Percentiles rank a stretch among this genome's conserved stretches.
Conservation (phyloP, 2,113 vertebrate species). For the Poeciliopsis retropinna region DNA sequence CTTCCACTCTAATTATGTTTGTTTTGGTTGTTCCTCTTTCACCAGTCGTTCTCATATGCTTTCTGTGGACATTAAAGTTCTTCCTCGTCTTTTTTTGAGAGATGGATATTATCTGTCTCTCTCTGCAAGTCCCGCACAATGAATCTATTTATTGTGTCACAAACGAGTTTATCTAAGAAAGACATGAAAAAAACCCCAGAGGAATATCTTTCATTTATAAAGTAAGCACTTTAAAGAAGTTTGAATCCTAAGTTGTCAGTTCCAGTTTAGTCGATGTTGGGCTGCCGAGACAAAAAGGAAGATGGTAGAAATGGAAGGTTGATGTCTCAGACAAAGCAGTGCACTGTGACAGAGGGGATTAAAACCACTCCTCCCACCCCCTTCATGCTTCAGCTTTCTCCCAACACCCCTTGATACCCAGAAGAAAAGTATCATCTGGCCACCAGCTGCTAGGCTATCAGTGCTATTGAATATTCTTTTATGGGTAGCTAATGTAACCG, state of each 20-base stretch:
- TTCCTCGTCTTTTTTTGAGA: slow-evolving; percentile 5
- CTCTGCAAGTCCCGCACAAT: slow-evolving; percentile 49
- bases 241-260: slow-evolving; percentile 3
- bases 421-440: slow-evolving; percentile 42
- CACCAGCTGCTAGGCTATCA: slow-evolving; percentile 41
- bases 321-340: slow-evolving; percentile 44
- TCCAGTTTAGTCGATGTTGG: slow-evolving; percentile 8
- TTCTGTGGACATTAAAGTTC: too few species aligned
- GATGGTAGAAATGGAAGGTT: slow-evolving; percentile 20
- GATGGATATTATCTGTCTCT: slow-evolving; percentile 38
- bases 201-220: not conserved
- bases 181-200: not conserved
- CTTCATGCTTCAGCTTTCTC: slow-evolving; percentile 2
- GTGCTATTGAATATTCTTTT: slow-evolving; percentile 1
- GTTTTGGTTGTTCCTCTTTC: slow-evolving; percentile 8
- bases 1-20: not conserved
- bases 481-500: not conserved
- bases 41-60: slow-evolving; percentile 6
- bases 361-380: slow-evolving; percentile 21
- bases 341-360: slow-evolving; percentile 62
- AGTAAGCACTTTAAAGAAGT: slow-evolving; percentile 1
- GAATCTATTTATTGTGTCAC: slow-evolving; percentile 57
- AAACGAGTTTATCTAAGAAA: slow-evolving; percentile 43
- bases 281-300: not conserved
- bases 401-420: not conserved